Base-by-base conservation (phyloP, 2,797 vertebrate species). In the Sebastes paucispinis region DNA sequence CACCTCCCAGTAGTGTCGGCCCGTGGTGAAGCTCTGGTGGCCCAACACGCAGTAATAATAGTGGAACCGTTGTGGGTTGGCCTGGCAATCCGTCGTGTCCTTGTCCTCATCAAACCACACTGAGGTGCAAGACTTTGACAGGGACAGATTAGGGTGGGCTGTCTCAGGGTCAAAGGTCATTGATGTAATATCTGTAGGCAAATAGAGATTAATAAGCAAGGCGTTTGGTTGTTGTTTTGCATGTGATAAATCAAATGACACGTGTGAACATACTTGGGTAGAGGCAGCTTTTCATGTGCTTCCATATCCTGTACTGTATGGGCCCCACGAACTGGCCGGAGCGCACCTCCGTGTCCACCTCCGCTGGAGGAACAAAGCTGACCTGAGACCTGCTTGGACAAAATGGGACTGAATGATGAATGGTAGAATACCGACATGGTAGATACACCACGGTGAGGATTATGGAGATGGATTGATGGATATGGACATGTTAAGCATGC, bases 1-100 rank as follows among this genome's bases (percentile, higher is more conserved):
- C 75, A 96, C 93, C 87, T 96, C 96, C 96, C 95, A 96, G 91
- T 96, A 96, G 87, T 96, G 93, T 10, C 94, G 91, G 6, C 95
- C 95, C 2, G 90, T 76, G 52, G 80, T 94, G 87, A 96, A 96
- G 55, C 92, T 62, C 84, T 92, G 88, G 3, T 64, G 74, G 10
- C 93, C 93, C 65, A 96, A 47, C 32, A 94, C 43, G 3, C 93
- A 94, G 90, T 95, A 96, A 74, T 96, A 96, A 84, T 93, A 95
- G 82, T 95, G 74, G 81, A 96, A 96, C 27, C 92, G 84, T 4
- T 84, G 91, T 0, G 92, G 90, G 88, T 92, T 94, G 20, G 71
- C 47, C 54, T 80, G 81, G 69, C 84, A 67, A 5, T 54, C 50
- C 3, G 10, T 14, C 0, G 82, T 79, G 55, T 90, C 86, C 80